These are phyloP conservation scores for Sceloporus tristichus DNA, from an alignment of 2,113 vertebrate genomes.

Conservation along the genomic window DNA sequence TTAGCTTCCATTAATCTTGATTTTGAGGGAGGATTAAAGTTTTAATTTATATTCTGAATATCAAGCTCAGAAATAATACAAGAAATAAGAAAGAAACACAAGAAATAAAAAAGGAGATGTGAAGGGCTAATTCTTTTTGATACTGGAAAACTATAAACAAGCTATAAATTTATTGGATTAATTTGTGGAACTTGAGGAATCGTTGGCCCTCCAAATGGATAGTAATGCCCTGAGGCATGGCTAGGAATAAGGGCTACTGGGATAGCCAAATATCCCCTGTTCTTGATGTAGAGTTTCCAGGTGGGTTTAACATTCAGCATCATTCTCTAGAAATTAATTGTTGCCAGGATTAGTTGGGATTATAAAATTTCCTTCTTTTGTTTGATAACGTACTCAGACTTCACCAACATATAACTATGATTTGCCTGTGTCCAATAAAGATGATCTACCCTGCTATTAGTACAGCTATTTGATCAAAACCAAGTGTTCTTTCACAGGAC, in stretches of 20 bases:
- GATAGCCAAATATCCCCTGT: not conserved
- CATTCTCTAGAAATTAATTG: not conserved
- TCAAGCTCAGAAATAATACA: not conserved
- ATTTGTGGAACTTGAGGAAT: not conserved
- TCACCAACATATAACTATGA: constrained; percentile 26
- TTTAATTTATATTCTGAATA: not conserved
- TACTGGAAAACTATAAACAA: not conserved
- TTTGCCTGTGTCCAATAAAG: constrained; percentile 34
- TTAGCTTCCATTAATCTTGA: constrained; percentile 59
- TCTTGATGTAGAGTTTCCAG: not conserved
- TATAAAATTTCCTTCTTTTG: constrained; percentile 54
- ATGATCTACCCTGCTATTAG: constrained; percentile 5
- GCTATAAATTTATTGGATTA: not conserved
- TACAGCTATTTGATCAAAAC: not conserved
- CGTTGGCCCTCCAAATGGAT: not conserved
- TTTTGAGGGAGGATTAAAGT: not conserved
- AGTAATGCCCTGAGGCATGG: not conserved
- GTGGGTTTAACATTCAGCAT: too few species aligned
- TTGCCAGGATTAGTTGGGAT: constrained; percentile 15
- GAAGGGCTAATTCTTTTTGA: not conserved
- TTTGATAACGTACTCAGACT: constrained; percentile 54
- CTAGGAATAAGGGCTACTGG: not conserved
- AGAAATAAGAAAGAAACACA: not conserved
- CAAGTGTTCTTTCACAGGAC: too few species aligned
- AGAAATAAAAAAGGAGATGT: not conserved